These are phyloP conservation scores for Autographa pulchrina DNA, from an alignment of 2,888 invertebrate genomes.

Conservation along the genomic window DNA sequence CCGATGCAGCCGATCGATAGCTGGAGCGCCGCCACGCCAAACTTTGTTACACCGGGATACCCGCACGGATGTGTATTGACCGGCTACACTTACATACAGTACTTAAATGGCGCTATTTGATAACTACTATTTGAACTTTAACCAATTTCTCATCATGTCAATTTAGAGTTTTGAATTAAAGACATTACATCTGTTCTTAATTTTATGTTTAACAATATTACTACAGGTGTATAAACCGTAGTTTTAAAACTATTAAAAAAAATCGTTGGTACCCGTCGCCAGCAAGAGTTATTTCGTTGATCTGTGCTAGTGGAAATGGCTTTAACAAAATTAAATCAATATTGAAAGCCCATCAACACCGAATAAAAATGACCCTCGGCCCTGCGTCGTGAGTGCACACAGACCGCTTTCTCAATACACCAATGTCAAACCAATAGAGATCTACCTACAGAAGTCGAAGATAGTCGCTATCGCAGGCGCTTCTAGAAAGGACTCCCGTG, in stretches of 20 bases:
- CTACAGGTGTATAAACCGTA: no score
- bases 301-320: no score
- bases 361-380: constrained; percentile 6
- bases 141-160: no score
- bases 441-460: constrained; percentile 19
- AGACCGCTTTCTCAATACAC: not conserved
- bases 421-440: not conserved
- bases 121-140: no score
- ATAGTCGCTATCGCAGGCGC: constrained; percentile 35
- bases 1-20: constrained; percentile 77
- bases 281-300: no score
- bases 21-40: constrained; percentile 55
- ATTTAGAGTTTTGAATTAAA: no score
- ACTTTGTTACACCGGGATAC: constrained; percentile 15
- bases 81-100: not conserved
- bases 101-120: no score
- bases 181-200: no score
- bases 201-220: no score
- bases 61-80: constrained; percentile 10
- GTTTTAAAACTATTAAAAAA: no score
- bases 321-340: constrained; percentile 18
- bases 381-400: not conserved
- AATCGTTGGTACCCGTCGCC: no score
- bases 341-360: constrained; percentile 4
- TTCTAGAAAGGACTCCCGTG: constrained; percentile 59